Percentiles rank a stretch among this genome's conserved stretches.
Evolutionary conservation across 2,797 vertebrate genomes (phyloP).

Genomic region (Dromococcyx pavoninus): DNA sequence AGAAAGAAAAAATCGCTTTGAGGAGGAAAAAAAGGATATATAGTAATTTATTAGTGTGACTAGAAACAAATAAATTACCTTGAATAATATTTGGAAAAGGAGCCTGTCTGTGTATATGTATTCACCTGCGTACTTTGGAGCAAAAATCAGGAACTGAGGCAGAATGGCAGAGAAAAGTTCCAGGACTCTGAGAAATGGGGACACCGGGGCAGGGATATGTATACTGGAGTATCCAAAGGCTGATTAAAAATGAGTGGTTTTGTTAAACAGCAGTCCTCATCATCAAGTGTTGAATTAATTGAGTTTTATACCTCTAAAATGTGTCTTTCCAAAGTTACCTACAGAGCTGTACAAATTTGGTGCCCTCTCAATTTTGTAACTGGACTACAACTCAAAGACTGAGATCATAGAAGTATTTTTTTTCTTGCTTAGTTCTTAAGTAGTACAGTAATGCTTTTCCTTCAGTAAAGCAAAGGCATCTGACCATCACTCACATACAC

Average conservation of each 20-base stretch:
- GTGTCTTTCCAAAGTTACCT: not conserved
- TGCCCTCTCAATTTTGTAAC: not conserved
- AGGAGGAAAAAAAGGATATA: fast-evolving
- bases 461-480: not conserved
- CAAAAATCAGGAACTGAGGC: not conserved
- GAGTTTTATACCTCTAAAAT: not conserved
- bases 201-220: not conserved
- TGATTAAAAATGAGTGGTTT: not conserved
- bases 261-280: not conserved
- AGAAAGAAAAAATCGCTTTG: not conserved
- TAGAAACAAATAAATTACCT: not conserved
- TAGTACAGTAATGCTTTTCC: not conserved
- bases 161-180: not conserved
- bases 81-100: not conserved
- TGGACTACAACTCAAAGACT: not conserved
- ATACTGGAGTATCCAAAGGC: not conserved
- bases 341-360: not conserved
- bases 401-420: not conserved
- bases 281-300: not conserved
- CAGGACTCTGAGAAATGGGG: not conserved
- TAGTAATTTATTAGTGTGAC: not conserved
- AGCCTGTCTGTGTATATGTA: not conserved
- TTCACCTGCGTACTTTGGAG: not conserved
- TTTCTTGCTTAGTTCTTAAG: not conserved
- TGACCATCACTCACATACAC: not conserved